phyloP scores from a whole-genome alignment of 2,113 vertebrate genomes.

The Ophiodon elongatus region DNA sequence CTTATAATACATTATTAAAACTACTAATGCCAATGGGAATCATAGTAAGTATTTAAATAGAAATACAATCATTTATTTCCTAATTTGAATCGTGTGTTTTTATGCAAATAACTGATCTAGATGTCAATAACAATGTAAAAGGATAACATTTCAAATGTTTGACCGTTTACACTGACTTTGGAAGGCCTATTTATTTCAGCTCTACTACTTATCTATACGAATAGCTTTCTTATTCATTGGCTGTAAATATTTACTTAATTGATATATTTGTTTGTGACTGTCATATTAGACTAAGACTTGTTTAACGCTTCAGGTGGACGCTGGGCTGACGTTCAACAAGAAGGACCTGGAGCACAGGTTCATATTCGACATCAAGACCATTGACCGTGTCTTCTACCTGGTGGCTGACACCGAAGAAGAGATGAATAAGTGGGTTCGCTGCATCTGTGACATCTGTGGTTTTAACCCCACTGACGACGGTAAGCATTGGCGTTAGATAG shows the following conservation, averaged over 20 bases:
- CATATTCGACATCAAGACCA: conserved; percentile 99
- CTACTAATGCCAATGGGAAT: neutral
- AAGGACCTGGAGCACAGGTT: conserved; percentile 99
- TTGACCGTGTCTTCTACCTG: conserved; percentile 97
- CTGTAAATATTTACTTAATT: neutral
- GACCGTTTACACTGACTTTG: neutral
- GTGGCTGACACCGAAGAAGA: conserved; percentile 99
- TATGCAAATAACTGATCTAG: neutral
- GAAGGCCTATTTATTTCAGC: neutral
- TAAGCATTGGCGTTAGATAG: conserved; percentile 64
- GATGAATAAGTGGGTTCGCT: conserved; percentile 99
- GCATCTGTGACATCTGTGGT: conserved; percentile 99
- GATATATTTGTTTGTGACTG: neutral
- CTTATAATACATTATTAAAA: neutral
- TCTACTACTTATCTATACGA: neutral
- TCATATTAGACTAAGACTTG: neutral
- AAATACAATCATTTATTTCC: too few relatives aligned
- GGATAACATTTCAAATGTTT: neutral
- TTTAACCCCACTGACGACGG: conserved; percentile 99
- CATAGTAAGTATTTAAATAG: neutral
- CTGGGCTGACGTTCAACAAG: conserved; percentile 96
- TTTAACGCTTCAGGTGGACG: conserved; percentile 87
- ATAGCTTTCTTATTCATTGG: neutral
- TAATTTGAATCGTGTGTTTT: neutral
- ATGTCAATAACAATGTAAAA: neutral